Evolutionary conservation across 1,140 invertebrate species (phyloP).

Genomic region (Cherax quadricarinatus): DNA sequence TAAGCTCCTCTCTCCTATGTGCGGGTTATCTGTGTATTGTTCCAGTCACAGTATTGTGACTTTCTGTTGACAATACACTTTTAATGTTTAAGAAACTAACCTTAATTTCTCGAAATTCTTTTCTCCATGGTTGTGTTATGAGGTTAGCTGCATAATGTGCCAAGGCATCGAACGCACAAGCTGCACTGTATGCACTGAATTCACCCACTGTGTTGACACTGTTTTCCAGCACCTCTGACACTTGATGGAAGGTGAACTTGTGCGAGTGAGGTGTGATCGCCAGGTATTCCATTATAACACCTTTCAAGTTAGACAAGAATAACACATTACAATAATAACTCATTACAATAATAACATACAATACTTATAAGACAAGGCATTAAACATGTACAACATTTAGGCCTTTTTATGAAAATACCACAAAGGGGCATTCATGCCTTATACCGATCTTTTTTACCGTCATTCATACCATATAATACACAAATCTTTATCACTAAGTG

Average conservation of each 20-base stretch:
- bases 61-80: no score
- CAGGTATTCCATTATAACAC: slow-evolving; percentile 86
- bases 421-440: no score
- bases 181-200: slow-evolving; percentile 88
- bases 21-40: no score
- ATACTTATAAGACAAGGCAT: neutral
- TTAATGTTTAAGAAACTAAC: slow-evolving; percentile 77
- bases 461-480: no score
- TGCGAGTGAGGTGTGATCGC: slow-evolving; percentile 86
- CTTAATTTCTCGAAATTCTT: slow-evolving; percentile 88
- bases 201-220: slow-evolving; percentile 83
- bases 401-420: no score
- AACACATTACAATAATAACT: neutral
- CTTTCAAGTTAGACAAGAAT: slow-evolving; percentile 76
- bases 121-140: slow-evolving; percentile 90
- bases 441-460: no score
- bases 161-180: slow-evolving; percentile 88
- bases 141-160: slow-evolving; percentile 91
- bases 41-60: no score
- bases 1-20: no score
- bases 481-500: no score
- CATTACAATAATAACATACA: neutral
- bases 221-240: slow-evolving; percentile 84
- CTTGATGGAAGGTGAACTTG: slow-evolving; percentile 87
- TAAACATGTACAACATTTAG: no score